Evolutionary conservation across 2,113 vertebrate species (phyloP), one percentile per base, ranked within the genome.

Genomic region (Gobius niger): DNA sequence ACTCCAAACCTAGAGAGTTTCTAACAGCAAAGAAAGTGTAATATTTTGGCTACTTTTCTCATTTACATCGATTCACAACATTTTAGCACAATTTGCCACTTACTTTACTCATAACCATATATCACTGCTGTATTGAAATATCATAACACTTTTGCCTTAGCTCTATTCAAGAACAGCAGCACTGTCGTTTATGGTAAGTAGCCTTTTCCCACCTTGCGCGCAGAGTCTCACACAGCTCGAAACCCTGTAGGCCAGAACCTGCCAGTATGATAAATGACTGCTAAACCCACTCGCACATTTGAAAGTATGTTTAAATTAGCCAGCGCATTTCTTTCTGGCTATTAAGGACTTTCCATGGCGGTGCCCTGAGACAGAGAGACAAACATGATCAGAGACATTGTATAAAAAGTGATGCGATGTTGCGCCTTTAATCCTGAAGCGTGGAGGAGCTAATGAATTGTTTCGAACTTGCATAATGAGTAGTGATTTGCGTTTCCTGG

Each of bases 151-250:
- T 8, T 52, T n/a, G 15, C n/a, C 16, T 8, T 8, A 16, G n/a
- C 49, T 51, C 18, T 56, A 34, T 52, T n/a, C 7, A 54, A 11
- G 12, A 56, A 56, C 9, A 9, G 19, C 53, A 56, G 1, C 24
- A 56, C 73, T 86, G 85, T 86, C 84, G 78, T 81, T 87, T 83
- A 84, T 86, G 84, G 56, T 84, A 82, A 85, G 68, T 73, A 77
- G 77, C 73, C 50, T 84, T 78, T 81, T 75, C 62, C 56, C 77
- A 75, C 82, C 79, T 78, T 67, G 71, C 69, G 63, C 63, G 73
- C 52, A 2, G 75, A 84, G 63, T 71, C 82, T 71, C 63, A 82
- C 67, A 50, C 67, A 75, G 76, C 62, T 75, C 68, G 41, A 51
- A 73, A 73, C 69, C 77, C 77, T 51, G 68, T 73, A 70, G 12